Evolutionary conservation across 23 tunicate genomes (phyloP).

Genomic region (Diplosoma virens): DNA sequence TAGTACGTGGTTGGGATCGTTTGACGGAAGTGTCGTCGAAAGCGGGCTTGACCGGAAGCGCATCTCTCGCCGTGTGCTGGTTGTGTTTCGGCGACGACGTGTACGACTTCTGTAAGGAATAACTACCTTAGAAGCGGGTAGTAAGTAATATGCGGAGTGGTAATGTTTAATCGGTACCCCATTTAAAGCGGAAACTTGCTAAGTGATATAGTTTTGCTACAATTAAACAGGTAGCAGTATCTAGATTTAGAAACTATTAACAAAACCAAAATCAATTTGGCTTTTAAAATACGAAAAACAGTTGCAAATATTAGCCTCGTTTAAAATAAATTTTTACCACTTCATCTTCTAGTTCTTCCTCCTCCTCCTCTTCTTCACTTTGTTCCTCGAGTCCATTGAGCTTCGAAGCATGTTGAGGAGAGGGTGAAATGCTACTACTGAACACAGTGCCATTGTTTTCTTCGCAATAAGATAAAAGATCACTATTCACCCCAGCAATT

Average conservation of each 20-base stretch:
- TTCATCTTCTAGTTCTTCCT: conserved; percentile 44
- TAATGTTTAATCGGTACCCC: too few species aligned
- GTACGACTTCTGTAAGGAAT: conserved; percentile 13
- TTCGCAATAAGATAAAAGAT: conserved; percentile 34
- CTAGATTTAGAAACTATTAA: neutral
- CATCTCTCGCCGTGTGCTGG: neutral
- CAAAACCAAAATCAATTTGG: neutral
- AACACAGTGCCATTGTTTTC: conserved; percentile 77
- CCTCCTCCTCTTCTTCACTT: conserved; percentile 26
- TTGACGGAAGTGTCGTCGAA: neutral
- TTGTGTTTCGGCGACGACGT: conserved; percentile 6
- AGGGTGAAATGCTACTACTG: conserved; percentile 41
- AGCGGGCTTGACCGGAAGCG: neutral
- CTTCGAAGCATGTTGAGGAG: conserved; percentile 51
- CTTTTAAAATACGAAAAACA: neutral
- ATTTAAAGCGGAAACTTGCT: too few species aligned
- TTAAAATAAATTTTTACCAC: neutral
- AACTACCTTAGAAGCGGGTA: too few species aligned
- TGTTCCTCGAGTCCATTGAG: conserved; percentile 43
- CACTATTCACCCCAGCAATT: conserved; percentile 22
- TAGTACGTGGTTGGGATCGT: neutral
- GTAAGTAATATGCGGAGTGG: too few species aligned
- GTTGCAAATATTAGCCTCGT: neutral
- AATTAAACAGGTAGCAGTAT: too few species aligned
- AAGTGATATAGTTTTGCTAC: too few species aligned